Conservation (phyloP, 2,113 vertebrate genomes). For the Urocitellus parryii region DNA sequence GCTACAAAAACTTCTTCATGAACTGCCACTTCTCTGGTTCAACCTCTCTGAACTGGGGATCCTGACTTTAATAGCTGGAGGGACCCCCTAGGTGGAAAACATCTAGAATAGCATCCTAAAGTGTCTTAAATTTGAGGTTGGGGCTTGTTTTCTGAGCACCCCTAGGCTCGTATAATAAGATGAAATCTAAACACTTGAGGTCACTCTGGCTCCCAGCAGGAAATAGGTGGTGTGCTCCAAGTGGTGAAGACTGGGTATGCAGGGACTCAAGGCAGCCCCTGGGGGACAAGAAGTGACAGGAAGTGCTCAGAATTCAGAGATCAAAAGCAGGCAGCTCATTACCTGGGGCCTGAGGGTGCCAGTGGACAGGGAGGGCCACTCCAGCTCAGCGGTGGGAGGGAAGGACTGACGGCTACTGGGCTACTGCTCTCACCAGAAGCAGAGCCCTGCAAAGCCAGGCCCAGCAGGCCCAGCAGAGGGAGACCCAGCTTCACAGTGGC, state of each 20-base stretch:
- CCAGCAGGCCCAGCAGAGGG: background rate
- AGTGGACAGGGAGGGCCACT: background rate
- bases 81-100: background rate
- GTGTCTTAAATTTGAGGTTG: background rate
- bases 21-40: background rate
- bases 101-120: background rate
- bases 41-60: background rate
- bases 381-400: background rate
- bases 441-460: background rate
- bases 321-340: background rate
- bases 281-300: background rate
- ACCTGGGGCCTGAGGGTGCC: background rate
- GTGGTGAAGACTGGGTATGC: background rate
- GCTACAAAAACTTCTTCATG: background rate
- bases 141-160: background rate
- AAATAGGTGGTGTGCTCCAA: conserved; percentile 6
- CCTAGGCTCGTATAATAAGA: background rate
- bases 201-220: background rate
- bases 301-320: background rate
- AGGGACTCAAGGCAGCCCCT: background rate
- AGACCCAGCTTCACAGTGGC: background rate
- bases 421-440: background rate
- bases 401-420: too few species aligned
- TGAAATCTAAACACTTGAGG: background rate
- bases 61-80: background rate